phyloP scores from a whole-genome alignment of 2,797 vertebrate genomes.

The Hemitrygon akajei region DNA sequence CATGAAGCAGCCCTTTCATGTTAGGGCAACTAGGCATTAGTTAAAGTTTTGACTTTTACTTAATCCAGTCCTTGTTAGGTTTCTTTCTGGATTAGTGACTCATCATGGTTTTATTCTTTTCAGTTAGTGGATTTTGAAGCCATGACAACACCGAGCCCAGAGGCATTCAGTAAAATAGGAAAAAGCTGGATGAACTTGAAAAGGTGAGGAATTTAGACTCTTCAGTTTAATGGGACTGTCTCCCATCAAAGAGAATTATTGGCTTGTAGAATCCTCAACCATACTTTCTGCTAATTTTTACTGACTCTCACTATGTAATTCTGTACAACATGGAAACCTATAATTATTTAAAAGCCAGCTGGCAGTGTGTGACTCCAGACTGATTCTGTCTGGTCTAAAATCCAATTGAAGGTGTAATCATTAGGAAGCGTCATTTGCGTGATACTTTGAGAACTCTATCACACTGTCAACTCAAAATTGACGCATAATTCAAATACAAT shows the following conservation, averaged over 20 bases:
- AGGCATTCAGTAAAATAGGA: conserved; percentile 82
- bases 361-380: background rate
- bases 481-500: background rate
- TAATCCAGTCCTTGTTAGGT: background rate
- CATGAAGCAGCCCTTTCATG: too few species aligned
- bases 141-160: conserved; percentile 85
- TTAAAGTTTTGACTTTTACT: background rate
- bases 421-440: background rate
- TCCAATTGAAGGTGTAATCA: background rate
- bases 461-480: background rate
- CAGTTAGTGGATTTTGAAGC: conserved; percentile 97
- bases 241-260: background rate
- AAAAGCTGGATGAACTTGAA: conserved; percentile 91
- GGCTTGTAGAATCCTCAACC: background rate
- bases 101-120: conserved; percentile 42
- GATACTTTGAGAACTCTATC: background rate
- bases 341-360: background rate
- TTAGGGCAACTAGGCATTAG: background rate
- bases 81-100: background rate
- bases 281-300: background rate
- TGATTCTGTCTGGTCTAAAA: background rate
- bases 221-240: background rate
- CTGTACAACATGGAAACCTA: background rate
- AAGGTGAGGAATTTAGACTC: conserved; percentile 60
- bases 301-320: too few species aligned